Evolutionary conservation across 2,888 invertebrate genomes (phyloP), one percentile per base, ranked within the genome.

Genomic region (Conistra vaccinii): DNA sequence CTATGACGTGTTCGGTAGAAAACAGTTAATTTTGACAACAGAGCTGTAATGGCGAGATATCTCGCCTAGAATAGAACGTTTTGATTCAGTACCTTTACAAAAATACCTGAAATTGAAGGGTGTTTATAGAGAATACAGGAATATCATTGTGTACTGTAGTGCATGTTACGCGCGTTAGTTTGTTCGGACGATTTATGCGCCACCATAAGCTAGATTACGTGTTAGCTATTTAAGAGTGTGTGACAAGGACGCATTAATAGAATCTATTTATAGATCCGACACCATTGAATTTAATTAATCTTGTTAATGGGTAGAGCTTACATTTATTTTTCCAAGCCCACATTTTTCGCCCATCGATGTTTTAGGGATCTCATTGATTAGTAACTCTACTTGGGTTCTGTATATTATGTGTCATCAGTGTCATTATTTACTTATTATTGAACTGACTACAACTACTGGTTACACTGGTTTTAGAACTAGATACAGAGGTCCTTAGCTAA

Each of bases 241-340:
- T 69, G 79, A 78, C 69, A 72, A 76, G 76, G 67, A 67, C 53
- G 58, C 42, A 23, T 68, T 42, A 68, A 61, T 42, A 42, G 35
- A 73, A 61, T 20, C 69, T 82, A 82, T 82, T 82, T 80, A 53
- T 82, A 82, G 76, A 79, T 73, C 32, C 45, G 26, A 26, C 35
- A 26, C 6, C 32, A 69, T 63, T 80, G 6, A 61, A 65, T 65
- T 69, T 39, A 45, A 78, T 67, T 6, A 72, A 32, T 51, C 6
- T 55, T 23, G 17, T 48, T 58, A 57, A 53, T 32, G 9, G 23
- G 26, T 53, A 20, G 12, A 57, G 26, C 39, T 32, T 57, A 62
- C 23, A 29, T 42, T n/a, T 29, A 0, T 42, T 51, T 29, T 53
- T 48, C 5, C 17, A 53, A 53, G 10, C 1, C 23, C 1, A 48